Conservation (phyloP, 2,113 vertebrate species). For the Caracal caracal region DNA sequence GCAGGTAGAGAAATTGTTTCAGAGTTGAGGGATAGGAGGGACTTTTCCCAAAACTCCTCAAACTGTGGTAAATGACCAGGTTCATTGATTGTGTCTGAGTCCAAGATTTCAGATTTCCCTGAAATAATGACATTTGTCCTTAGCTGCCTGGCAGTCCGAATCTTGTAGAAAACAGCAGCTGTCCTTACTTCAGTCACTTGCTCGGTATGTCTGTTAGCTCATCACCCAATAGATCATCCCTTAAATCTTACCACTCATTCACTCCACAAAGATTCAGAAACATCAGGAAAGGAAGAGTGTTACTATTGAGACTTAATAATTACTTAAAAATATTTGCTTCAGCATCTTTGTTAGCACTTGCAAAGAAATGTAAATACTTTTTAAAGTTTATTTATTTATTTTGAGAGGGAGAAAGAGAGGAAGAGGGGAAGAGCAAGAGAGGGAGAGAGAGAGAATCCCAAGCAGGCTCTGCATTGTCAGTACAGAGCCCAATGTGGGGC, state of each 20-base stretch:
- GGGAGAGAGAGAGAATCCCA: too few species aligned
- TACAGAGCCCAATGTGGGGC: too few species aligned
- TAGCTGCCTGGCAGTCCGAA: neutral
- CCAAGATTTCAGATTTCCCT: neutral
- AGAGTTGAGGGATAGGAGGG: neutral
- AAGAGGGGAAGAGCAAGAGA: too few species aligned
- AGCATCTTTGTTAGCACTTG: neutral
- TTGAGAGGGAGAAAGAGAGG: too few species aligned
- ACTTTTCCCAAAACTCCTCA: neutral
- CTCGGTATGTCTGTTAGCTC: neutral
- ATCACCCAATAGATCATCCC: neutral
- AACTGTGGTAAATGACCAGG: neutral
- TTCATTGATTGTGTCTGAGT: neutral
- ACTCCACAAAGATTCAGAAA: neutral
- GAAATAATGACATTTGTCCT: neutral
- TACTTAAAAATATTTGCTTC: neutral
- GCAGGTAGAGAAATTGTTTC: neutral
- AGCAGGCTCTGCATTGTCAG: too few species aligned
- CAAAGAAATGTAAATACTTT: slow-evolving; percentile 7
- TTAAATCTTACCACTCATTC: neutral
- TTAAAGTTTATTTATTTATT: too few species aligned
- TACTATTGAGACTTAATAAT: neutral
- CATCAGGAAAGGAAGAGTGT: neutral
- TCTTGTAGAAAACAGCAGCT: neutral
- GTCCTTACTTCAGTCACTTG: neutral